A percentile compares a stretch with the other conserved stretches of the same genome.
Evolutionary conservation across 2,888 invertebrate species (phyloP).

Genomic region (Eumacrocentrus americanus): DNA sequence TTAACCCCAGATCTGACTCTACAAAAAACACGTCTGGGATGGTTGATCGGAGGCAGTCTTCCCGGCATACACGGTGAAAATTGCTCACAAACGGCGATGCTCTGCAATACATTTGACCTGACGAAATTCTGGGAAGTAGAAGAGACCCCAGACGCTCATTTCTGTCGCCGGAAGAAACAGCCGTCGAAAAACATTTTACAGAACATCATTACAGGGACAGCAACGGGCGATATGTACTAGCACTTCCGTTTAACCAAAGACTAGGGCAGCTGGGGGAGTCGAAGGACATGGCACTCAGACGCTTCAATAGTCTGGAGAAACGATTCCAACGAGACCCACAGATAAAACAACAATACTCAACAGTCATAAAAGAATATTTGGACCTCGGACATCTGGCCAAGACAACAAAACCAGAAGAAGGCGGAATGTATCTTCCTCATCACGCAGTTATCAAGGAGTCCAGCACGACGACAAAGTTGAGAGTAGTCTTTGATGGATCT

Average conservation of each 20-base stretch:
- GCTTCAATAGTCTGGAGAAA: slow-evolving; percentile 22
- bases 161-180: not conserved
- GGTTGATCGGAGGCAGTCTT: not conserved
- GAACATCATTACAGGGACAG: not conserved
- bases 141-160: too few relatives aligned
- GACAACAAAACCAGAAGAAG: not conserved
- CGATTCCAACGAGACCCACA: slow-evolving; percentile 22
- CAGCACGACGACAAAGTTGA: slow-evolving; percentile 36
- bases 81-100: not conserved
- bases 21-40: not conserved
- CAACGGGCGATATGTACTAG: slow-evolving; percentile 26
- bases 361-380: slow-evolving; percentile 24
- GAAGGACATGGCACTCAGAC: slow-evolving; percentile 13
- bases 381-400: slow-evolving; percentile 20
- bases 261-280: slow-evolving; percentile 11
- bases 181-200: not conserved
- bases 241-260: slow-evolving; percentile 28
- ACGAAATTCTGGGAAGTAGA: not conserved
- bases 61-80: too few relatives aligned
- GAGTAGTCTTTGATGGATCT: slow-evolving; percentile 42
- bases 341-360: slow-evolving; percentile 16
- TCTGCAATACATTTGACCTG: not conserved
- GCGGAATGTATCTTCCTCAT: slow-evolving; percentile 33
- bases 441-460: slow-evolving; percentile 34
- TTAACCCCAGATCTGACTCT: not conserved